Percentiles rank a stretch among this genome's conserved stretches.
Evolutionary conservation across 2,113 vertebrate species (phyloP).

Genomic region (Anser brachyrhynchus): DNA sequence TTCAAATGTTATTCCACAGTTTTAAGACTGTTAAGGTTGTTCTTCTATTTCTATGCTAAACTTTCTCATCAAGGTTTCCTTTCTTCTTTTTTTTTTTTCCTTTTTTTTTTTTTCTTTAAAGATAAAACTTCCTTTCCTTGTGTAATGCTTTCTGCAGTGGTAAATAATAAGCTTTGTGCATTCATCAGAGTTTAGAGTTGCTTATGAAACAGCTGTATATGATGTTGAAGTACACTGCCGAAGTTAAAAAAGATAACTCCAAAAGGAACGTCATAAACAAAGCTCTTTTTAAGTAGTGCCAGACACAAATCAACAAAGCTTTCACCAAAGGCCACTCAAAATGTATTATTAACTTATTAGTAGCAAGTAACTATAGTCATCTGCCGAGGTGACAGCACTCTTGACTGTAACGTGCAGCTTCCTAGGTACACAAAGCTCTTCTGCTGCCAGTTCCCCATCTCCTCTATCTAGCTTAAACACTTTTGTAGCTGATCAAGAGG

Average conservation of each 20-base stretch:
- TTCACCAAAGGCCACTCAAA: background rate
- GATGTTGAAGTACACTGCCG: background rate
- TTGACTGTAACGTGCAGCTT: background rate
- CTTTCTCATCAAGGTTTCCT: background rate
- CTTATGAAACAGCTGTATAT: background rate
- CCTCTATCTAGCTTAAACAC: background rate
- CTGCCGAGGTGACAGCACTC: background rate
- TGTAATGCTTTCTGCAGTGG: background rate
- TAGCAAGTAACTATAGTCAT: background rate
- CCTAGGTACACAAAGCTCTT: background rate
- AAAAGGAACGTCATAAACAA: background rate
- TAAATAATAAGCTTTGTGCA: background rate
- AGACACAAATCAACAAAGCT: background rate
- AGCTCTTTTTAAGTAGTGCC: background rate
- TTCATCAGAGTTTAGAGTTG: background rate
- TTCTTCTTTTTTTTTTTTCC: background rate
- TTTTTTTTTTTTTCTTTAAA: background rate
- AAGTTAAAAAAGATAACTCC: background rate
- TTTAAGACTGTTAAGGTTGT: background rate
- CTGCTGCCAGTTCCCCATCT: background rate
- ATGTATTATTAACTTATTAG: background rate
- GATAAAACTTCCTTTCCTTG: background rate
- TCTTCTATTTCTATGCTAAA: background rate
- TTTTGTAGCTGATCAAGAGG: background rate
- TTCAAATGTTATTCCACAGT: background rate